Evolutionary conservation across 92 coral and sea anemone genomes (phyloP).

Genomic region (Epizoanthus ramosus): DNA sequence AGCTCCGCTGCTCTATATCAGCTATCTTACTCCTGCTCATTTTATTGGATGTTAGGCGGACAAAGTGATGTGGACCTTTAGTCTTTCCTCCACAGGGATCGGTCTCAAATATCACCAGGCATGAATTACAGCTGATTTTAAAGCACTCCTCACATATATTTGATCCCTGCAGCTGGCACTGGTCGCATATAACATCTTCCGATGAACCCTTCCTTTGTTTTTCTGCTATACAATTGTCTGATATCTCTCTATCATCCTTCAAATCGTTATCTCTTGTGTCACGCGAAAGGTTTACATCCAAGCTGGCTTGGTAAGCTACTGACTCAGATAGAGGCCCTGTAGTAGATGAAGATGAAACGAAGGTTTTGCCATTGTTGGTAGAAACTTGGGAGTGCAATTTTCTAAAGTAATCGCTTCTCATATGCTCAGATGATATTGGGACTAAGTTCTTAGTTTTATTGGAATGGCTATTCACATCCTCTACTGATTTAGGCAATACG

Average conservation of each 20-base stretch:
- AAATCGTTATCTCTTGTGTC: neutral
- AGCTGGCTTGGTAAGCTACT: neutral
- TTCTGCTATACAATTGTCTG: neutral
- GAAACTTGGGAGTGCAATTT: neutral
- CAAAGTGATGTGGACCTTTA: conserved; percentile 12
- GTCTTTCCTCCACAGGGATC: neutral
- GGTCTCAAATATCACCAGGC: neutral
- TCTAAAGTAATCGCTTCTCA: neutral
- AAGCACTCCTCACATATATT: neutral
- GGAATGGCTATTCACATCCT: no score
- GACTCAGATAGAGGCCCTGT: neutral
- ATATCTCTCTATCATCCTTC: neutral
- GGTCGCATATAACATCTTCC: neutral
- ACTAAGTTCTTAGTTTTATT: neutral
- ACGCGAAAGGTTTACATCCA: neutral
- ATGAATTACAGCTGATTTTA: neutral
- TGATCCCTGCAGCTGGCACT: neutral
- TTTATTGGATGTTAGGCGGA: neutral
- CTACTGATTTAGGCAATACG: neutral
- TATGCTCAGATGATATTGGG: neutral
- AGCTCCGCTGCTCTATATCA: conserved; percentile 39
- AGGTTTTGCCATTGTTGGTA: neutral
- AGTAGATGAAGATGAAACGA: no score
- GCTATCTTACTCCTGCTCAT: neutral
- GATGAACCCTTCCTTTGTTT: neutral